Conservation (phyloP, 2,113 vertebrate genomes). For the Laticauda laticaudata region DNA sequence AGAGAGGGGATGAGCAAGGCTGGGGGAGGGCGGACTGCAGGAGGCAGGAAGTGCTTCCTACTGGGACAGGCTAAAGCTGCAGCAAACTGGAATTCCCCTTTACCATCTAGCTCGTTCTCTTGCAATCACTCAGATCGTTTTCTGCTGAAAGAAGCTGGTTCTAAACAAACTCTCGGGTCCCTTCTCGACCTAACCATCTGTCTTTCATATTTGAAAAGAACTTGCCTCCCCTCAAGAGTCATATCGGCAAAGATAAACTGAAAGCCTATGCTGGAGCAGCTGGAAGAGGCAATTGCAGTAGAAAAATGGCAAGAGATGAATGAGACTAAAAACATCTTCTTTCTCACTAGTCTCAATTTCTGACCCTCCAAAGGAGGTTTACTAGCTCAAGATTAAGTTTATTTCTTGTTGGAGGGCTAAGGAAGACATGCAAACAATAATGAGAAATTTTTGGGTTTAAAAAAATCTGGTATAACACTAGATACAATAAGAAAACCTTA, state of each 20-base stretch:
- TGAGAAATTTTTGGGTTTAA: not conserved
- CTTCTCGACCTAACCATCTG: not conserved
- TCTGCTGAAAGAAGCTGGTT: not conserved
- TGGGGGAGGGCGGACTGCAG: not conserved
- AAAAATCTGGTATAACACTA: not conserved
- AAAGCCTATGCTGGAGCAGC: rapidly evolving
- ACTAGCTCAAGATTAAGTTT: not conserved
- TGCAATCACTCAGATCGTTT: not conserved
- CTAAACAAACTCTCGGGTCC: not conserved
- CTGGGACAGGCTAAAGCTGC: not conserved
- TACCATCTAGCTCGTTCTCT: not conserved
- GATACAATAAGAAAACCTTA: not conserved
- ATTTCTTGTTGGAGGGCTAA: not conserved
- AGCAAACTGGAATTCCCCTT: slow-evolving; percentile 19
- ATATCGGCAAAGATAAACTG: not conserved
- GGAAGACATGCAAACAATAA: not conserved
- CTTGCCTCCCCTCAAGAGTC: not conserved
- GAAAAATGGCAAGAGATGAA: not conserved
- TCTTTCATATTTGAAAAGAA: not conserved
- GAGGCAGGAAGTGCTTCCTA: slow-evolving; percentile 7
- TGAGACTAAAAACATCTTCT: not conserved
- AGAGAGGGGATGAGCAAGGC: slow-evolving; percentile 1
- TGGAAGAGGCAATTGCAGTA: not conserved
- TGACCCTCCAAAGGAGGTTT: not conserved
- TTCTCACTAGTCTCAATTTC: not conserved